Conservation (phyloP, 2,797 vertebrate species). For the Ptychobarbus kaznakovi region DNA sequence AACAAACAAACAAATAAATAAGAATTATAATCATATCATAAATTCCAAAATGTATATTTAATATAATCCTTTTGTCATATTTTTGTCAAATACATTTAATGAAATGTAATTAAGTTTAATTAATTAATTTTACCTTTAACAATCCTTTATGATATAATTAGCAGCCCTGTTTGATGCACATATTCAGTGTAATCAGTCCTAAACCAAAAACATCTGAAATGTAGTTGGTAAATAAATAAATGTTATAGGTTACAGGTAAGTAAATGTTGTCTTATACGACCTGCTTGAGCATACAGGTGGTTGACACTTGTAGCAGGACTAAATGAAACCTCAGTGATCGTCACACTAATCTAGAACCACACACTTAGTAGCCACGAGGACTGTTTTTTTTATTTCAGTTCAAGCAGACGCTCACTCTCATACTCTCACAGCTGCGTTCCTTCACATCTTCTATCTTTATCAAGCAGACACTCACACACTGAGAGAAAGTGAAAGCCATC, state of each 20-base stretch:
- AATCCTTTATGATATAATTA: background rate
- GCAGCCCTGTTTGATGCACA: background rate
- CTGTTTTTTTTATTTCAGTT: slow-evolving; percentile 6
- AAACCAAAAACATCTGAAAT: slow-evolving; percentile 4
- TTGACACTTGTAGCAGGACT: slow-evolving; percentile 17
- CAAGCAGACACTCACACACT: slow-evolving; percentile 32
- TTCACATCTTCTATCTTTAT: slow-evolving; percentile 23
- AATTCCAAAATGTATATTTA: too few species aligned
- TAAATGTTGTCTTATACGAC: background rate
- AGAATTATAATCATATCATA: background rate
- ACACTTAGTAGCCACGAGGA: slow-evolving; percentile 21
- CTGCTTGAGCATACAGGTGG: background rate
- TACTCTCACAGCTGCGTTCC: background rate
- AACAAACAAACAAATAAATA: background rate
- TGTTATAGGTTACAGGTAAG: background rate
- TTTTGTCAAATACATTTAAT: background rate
- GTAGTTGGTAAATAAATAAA: background rate
- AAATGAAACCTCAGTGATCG: background rate
- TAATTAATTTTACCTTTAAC: background rate
- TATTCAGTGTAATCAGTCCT: background rate
- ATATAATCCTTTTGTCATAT: background rate
- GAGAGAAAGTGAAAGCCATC: slow-evolving; percentile 21
- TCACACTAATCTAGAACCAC: slow-evolving; percentile 4
- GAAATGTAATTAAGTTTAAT: background rate
- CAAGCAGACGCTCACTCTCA: background rate